A percentile compares a stretch with the other conserved stretches of the same genome.
phyloP scores from a whole-genome alignment of 1,140 invertebrate species.

The Euborellia annulipes region DNA sequence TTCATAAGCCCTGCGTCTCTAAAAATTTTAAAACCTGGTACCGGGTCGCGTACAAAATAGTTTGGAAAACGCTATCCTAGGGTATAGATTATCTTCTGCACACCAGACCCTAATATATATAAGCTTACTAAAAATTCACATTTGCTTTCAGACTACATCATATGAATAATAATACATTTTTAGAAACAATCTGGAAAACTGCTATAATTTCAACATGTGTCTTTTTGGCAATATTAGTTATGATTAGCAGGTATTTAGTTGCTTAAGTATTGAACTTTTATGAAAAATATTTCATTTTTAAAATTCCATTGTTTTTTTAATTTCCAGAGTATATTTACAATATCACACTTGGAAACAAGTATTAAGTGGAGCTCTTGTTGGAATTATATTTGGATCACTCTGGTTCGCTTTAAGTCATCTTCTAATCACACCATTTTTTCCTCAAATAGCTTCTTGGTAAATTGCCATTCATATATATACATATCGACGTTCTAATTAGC shows the following conservation, averaged over 20 bases:
- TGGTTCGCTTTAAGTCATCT: constrained; percentile 70
- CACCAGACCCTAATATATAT: no score
- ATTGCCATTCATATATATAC: no score
- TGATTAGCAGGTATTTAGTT: constrained; percentile 42
- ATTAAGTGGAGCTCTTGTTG: constrained; percentile 53
- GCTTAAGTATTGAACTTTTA: no score
- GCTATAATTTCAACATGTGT: constrained; percentile 45
- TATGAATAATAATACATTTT: constrained; percentile 54
- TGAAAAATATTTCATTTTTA: no score
- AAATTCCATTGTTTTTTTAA: constrained; percentile 9
- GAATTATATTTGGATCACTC: constrained; percentile 44
- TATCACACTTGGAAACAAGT: constrained; percentile 80
- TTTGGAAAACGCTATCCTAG: no score
- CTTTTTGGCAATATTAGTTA: constrained; percentile 41
- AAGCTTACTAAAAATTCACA: no score
- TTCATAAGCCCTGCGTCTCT: no score
- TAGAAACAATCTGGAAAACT: constrained; percentile 57
- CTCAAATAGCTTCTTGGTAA: constrained; percentile 71
- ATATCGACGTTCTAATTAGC: no score
- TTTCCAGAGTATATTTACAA: constrained; percentile 58
- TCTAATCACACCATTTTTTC: constrained; percentile 71
- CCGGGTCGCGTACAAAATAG: no score
- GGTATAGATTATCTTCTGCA: no score
- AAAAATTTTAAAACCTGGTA: no score
- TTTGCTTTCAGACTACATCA: constrained; percentile 55